Evolutionary conservation across 2,113 vertebrate genomes (phyloP).

Genomic region (Onychorhynchus coronatus): DNA sequence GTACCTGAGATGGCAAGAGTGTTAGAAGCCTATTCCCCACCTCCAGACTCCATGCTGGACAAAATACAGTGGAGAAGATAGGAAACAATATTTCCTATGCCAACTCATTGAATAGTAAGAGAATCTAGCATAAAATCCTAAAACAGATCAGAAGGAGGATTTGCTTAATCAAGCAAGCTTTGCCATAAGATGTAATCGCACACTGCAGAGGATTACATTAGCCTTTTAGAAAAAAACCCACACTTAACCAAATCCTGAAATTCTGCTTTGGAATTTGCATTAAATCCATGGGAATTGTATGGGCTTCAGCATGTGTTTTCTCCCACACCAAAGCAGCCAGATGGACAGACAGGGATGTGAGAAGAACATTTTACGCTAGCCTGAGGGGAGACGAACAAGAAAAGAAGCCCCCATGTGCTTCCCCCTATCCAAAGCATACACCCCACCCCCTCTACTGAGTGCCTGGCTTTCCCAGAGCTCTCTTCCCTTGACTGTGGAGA

Average conservation of each 20-base stretch:
- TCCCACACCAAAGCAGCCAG: conserved; percentile 32
- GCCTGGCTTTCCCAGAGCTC: background rate
- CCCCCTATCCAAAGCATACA: background rate
- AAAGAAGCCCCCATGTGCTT: background rate
- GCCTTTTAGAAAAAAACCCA: background rate
- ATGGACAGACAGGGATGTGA: conserved; percentile 15
- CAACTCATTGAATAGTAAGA: background rate
- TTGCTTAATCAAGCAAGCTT: background rate
- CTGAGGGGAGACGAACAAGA: background rate
- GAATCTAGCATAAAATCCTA: background rate
- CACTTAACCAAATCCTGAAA: conserved; percentile 14
- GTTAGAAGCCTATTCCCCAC: background rate
- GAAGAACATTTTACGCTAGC: conserved; percentile 6
- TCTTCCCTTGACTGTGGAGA: background rate
- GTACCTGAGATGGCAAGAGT: background rate
- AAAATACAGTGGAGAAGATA: background rate
- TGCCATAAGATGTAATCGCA: background rate
- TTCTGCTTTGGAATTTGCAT: conserved; percentile 43
- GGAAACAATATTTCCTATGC: background rate
- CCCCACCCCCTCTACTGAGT: no score
- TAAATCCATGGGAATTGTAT: conserved; percentile 1
- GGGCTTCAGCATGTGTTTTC: background rate
- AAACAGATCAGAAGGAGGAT: background rate
- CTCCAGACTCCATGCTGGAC: background rate
- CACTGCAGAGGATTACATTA: background rate